A percentile compares a stretch with the other conserved stretches of the same genome.
Conservation (phyloP, 1,140 invertebrate genomes). For the Diachasmimorpha longicaudata region DNA sequence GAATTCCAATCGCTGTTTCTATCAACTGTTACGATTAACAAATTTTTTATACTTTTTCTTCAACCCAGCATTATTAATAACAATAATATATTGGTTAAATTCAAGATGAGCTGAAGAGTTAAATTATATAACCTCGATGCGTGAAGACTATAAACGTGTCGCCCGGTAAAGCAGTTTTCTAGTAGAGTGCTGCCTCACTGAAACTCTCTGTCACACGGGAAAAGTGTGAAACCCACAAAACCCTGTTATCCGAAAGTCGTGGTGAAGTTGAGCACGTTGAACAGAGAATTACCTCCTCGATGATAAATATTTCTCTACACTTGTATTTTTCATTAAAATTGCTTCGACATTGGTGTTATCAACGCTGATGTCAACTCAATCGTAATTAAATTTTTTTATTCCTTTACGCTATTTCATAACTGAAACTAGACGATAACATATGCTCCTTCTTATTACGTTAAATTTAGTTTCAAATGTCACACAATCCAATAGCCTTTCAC, state of each 20-base stretch:
- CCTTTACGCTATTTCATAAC: background rate
- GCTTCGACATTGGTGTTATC: background rate
- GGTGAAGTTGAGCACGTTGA: background rate
- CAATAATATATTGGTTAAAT: background rate
- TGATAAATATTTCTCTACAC: background rate
- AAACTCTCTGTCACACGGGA: background rate
- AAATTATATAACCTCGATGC: conserved; percentile 28
- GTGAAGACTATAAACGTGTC: background rate
- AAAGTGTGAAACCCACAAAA: background rate
- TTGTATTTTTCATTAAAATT: background rate
- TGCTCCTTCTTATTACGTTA: background rate
- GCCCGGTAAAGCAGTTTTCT: background rate
- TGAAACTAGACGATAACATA: background rate
- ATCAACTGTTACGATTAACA: background rate
- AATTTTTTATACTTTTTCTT: background rate
- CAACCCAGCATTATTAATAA: background rate
- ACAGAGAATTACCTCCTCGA: background rate
- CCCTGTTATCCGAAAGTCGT: background rate
- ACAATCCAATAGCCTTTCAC: background rate
- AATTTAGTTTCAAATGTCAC: background rate
- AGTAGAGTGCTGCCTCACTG: background rate
- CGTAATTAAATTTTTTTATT: background rate
- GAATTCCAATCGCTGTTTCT: background rate
- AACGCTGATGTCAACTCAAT: background rate
- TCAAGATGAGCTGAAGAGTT: background rate